These are phyloP conservation scores for Scomber japonicus DNA, from an alignment of 2,113 vertebrate genomes.

Conservation along the genomic window DNA sequence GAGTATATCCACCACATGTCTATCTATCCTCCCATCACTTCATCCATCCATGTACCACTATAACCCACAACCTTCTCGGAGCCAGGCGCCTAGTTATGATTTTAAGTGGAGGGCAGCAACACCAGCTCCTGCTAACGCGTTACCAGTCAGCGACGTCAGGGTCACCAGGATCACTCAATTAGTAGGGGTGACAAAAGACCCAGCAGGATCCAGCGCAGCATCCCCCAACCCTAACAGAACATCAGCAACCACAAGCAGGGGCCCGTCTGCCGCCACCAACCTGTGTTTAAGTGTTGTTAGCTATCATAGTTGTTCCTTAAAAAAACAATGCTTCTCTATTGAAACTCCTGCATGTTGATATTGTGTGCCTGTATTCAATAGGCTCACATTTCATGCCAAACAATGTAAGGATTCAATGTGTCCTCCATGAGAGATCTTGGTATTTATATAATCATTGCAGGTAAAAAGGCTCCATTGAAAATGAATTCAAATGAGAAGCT, in stretches of 20 bases:
- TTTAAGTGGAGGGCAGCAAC: slow-evolving; percentile 56
- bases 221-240: slow-evolving; percentile 59
- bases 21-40: slow-evolving; percentile 37
- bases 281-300: neutral
- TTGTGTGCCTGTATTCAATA: slow-evolving; percentile 6
- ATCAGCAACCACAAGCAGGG: slow-evolving; percentile 62
- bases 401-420: neutral
- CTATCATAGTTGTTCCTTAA: neutral
- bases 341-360: neutral
- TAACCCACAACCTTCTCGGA: slow-evolving; percentile 1
- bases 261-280: slow-evolving; percentile 45
- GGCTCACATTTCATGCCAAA: slow-evolving; percentile 6
- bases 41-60: slow-evolving; percentile 14
- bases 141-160: slow-evolving; percentile 66
- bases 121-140: slow-evolving; percentile 69
- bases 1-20: neutral
- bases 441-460: neutral
- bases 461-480: neutral
- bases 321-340: neutral
- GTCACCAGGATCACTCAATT: slow-evolving; percentile 81
- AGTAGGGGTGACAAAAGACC: slow-evolving; percentile 80
- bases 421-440: neutral
- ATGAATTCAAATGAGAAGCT: no score
- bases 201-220: slow-evolving; percentile 66
- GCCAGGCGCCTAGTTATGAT: slow-evolving; percentile 60